Evolutionary conservation across 2,888 invertebrate genomes (phyloP), one percentile per base, ranked within the genome.

Genomic region (Heliconius erato): DNA sequence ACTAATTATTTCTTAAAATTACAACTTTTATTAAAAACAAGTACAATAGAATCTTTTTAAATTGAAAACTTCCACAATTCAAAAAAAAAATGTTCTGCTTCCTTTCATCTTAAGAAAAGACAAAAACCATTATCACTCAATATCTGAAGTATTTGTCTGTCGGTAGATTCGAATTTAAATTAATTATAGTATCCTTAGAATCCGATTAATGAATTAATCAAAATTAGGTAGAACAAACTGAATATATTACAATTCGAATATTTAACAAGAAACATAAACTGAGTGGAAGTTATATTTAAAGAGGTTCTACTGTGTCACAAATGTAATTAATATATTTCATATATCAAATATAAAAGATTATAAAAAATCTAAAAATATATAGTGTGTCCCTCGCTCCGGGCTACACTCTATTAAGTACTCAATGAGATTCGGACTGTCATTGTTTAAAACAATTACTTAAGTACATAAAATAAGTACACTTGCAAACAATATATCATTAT

Each of bases 401-500:
- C 14, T 49, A 54, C 71, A 35, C 69, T 69, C 16, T 69, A 67
- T 80, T 84, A 84, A 83, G 83, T 85, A 87, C 86, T 84, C 81
- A 72, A 82, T 84, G 85, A 86, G 85, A 85, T 85, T 85, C 85
- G 78, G 78, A 63, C 69, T 68, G 85, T 82, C 82, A 82, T 82
- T 59, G 81, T 74, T 81, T 83, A 74, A 77, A 72, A 63, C 67
- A 79, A 74, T 67, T 79, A 68, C 79, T 23, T 77, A 63, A 79
- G 44, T 79, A 82, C 77, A 80, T 79, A 54, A 84, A 78, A 79
- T 84, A 85, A 80, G 80, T 74, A 32, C 59, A 49, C 44, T 67
- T 68, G 19, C 28, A 16, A 44, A 26, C 28, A 67, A 77, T 65
- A 26, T 49, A 23, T 49, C 19, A 26, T 6, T 44, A 65, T 28